Evolutionary conservation across 2,113 vertebrate genomes (phyloP), one percentile per base, ranked within the genome.

Genomic region (Plestiodon gilberti): DNA sequence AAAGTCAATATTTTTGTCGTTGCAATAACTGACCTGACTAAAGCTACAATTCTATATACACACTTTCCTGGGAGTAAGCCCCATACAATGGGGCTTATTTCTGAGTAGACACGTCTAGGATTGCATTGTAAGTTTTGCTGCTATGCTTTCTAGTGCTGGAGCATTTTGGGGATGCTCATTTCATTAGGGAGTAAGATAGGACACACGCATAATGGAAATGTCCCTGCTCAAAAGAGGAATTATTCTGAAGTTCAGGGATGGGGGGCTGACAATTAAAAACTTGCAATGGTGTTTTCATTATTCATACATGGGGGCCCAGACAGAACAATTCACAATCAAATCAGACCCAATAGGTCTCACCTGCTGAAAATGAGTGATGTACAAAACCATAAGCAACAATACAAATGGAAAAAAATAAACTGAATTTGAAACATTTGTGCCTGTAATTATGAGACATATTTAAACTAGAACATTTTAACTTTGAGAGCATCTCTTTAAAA

Each of bases 331-430:
- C 10, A 71, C 69, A 86, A 87, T 90, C n/a, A 13, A 74, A 87
- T 85, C 43, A 33, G 85, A 85, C 30, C 67, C n/a, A 43, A 67
- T 88, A 78, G 48, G 64, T 90, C 88, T 83, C 75, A 90, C 87
- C 89, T 59, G 78, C 3, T 14, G 48, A 85, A 86, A 90, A 0
- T 85, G 55, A 85, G 40, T 83, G 64, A 89, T 75, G 69, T 25
- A 90, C 83, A 57, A 84, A 35, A 33, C 65, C 2, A 40, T 33
- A 73, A 80, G 35, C 13, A 78, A 40, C 85, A 88, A 40, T 30
- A 85, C 6, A 74, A 80, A 83, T 74, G 65, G 28, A 3, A 38
- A n/a, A 59, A 13, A 76, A 76, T 22, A 0, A 87, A 52, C 70
- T 69, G 22, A 38, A 88, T 85, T 17, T 80, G 33, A 69, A 77